Percentiles rank a stretch among this genome's conserved stretches.
Evolutionary conservation across 2,797 vertebrate species (phyloP).

Genomic region (Falco biarmicus): DNA sequence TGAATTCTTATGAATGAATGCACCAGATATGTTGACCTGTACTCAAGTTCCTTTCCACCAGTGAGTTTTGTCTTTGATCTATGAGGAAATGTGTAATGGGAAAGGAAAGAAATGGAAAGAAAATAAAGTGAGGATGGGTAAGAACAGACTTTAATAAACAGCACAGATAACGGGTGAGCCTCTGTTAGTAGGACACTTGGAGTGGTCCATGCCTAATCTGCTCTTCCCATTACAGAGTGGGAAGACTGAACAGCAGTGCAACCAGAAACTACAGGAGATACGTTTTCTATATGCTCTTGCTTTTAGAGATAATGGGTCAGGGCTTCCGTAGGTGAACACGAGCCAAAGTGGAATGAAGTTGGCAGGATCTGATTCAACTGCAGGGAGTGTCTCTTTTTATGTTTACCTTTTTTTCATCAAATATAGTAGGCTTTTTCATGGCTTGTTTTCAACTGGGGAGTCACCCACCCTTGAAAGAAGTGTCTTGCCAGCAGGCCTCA

Average conservation of each 20-base stretch:
- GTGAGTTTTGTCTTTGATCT: neutral
- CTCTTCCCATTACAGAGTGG: neutral
- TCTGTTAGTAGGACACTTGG: neutral
- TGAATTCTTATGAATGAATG: neutral
- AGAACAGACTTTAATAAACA: neutral
- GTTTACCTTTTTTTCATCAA: neutral
- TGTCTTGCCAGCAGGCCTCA: conserved; percentile 8
- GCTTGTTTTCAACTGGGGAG: neutral
- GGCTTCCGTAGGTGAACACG: neutral
- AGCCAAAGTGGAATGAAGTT: neutral
- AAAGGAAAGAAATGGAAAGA: conserved; percentile 9
- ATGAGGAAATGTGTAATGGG: neutral
- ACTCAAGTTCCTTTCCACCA: neutral
- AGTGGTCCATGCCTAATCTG: neutral
- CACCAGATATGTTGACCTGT: neutral
- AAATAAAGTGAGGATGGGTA: neutral
- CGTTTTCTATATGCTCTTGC: neutral
- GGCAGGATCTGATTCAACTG: neutral
- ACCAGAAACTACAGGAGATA: neutral
- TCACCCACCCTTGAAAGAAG: neutral
- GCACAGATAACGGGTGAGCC: neutral
- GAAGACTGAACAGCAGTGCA: neutral
- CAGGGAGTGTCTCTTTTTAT: neutral
- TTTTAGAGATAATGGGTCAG: neutral
- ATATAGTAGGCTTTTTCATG: neutral